Percentiles rank a stretch among this genome's conserved stretches.
Evolutionary conservation across 2,888 invertebrate genomes (phyloP).

Genomic region (Drosophila parthenogenetica): DNA sequence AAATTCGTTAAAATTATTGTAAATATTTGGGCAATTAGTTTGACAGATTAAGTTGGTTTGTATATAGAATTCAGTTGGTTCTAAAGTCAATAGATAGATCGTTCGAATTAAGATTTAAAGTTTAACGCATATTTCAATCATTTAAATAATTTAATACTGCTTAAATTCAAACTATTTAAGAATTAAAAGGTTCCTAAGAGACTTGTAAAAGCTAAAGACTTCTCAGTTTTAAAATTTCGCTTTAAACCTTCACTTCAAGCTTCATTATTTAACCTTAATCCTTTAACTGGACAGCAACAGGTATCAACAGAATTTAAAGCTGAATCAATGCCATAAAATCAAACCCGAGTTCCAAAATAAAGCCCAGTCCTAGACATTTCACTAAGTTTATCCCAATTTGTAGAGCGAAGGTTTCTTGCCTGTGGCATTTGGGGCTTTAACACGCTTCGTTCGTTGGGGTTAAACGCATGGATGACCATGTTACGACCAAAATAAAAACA

Average conservation of each 20-base stretch:
- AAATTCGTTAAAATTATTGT: no score
- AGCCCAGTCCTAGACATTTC: slow-evolving; percentile 3
- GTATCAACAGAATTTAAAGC: slow-evolving; percentile 4
- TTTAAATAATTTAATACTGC: no score
- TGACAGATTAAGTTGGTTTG: no score
- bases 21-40: no score
- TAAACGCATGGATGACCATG: slow-evolving; percentile 13
- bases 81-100: not conserved
- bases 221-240: no score
- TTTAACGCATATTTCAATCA: no score
- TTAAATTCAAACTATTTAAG: no score
- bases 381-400: slow-evolving; percentile 4
- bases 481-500: slow-evolving; percentile 2
- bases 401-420: not conserved
- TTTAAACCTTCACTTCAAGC: no score
- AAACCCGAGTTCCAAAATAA: slow-evolving; percentile 14
- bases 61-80: not conserved
- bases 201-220: no score
- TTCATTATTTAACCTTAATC: no score
- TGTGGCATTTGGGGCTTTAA: slow-evolving; percentile 1
- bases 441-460: slow-evolving; percentile 1
- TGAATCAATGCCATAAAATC: slow-evolving; percentile 15
- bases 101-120: no score
- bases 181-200: no score
- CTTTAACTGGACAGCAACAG: not conserved